These are phyloP conservation scores for Xanthia togata DNA, from an alignment of 2,888 invertebrate genomes.

Conservation along the genomic window DNA sequence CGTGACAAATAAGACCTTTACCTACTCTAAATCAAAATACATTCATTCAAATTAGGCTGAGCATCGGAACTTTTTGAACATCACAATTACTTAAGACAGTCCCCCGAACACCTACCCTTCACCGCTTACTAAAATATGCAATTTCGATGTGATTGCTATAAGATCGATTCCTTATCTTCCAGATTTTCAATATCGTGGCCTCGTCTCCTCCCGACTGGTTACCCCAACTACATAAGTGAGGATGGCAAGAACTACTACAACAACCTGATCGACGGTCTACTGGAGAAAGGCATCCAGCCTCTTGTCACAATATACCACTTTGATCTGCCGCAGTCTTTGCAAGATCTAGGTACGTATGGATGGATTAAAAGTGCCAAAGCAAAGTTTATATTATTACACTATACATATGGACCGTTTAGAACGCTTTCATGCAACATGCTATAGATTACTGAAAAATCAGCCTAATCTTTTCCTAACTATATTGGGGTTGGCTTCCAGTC, in stretches of 20 bases:
- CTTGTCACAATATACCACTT: constrained; percentile 87
- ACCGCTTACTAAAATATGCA: background rate
- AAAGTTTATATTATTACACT: too few relatives aligned
- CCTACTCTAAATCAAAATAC: background rate
- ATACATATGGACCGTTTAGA: too few relatives aligned
- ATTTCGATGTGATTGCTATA: background rate
- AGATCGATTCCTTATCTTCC: background rate
- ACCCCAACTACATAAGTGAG: constrained; percentile 82
- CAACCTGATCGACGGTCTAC: constrained; percentile 87
- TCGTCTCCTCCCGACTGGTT: constrained; percentile 83
- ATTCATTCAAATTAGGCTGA: too few relatives aligned
- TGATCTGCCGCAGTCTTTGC: constrained; percentile 83
- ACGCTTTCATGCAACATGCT: too few relatives aligned
- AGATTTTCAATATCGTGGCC: constrained; percentile 91
- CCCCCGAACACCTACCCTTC: background rate
- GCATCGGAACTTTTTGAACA: background rate
- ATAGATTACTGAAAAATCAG: too few relatives aligned
- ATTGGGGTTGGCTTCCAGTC: too few relatives aligned
- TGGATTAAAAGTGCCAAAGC: background rate
- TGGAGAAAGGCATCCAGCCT: constrained; percentile 88
- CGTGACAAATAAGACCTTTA: background rate
- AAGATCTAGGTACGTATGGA: constrained; percentile 75
- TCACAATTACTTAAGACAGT: too few relatives aligned
- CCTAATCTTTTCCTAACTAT: too few relatives aligned
- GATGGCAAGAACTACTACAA: constrained; percentile 89